A percentile compares a stretch with the other conserved stretches of the same genome.
Conservation (phyloP, 92 coral and sea anemone genomes). For the Paramuricea clavata region DNA sequence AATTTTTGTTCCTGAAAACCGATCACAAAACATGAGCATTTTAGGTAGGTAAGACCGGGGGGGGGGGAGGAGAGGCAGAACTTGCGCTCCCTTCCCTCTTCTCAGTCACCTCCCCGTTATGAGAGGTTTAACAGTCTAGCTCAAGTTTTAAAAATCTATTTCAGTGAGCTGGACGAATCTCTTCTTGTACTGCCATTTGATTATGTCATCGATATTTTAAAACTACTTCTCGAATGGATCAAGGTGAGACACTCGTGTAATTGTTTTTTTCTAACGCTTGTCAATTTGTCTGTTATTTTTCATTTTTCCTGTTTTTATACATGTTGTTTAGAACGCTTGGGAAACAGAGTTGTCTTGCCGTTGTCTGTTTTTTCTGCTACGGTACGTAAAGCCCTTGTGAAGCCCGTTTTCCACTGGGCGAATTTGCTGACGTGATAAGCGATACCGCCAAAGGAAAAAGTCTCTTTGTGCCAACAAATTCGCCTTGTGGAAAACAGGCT, state of each 20-base stretch:
- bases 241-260: constrained; percentile 67
- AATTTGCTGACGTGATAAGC: too few species aligned
- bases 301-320: background rate
- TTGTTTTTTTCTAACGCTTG: background rate
- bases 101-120: too few species aligned
- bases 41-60: too few species aligned
- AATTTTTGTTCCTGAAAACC: too few species aligned
- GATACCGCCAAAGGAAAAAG: too few species aligned
- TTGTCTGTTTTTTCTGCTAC: constrained; percentile 85
- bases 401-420: too few species aligned
- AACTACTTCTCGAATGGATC: constrained; percentile 80
- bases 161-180: constrained; percentile 95
- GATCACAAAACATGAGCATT: too few species aligned
- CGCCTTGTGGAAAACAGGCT: too few species aligned
- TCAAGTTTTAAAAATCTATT: constrained; percentile 5
- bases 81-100: too few species aligned
- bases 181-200: constrained; percentile 93
- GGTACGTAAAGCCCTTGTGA: too few species aligned
- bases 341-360: constrained; percentile 89
- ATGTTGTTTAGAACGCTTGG: constrained; percentile 79
- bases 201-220: constrained; percentile 81
- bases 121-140: background rate
- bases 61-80: too few species aligned
- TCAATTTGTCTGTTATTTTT: background rate
- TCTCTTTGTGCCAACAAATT: too few species aligned